Evolutionary conservation across 2,888 invertebrate genomes (phyloP), one percentile per base, ranked within the genome.

Genomic region (Ceramica pisi): DNA sequence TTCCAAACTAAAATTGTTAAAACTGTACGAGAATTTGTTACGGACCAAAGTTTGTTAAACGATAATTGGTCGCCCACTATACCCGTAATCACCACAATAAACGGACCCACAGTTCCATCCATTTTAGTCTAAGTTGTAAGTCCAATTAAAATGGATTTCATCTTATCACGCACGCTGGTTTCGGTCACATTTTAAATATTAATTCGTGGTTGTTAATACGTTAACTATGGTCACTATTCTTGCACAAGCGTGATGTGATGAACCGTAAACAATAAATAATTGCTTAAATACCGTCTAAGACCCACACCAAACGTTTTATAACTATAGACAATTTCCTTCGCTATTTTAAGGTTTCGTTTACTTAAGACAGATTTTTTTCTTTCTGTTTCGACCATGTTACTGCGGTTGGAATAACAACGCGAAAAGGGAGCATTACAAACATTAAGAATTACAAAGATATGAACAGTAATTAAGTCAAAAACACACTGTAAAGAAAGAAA

Each of bases 21-120:
- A 94, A 95, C 95, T 95, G 94, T 95, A 95, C 92, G 95, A 95
- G 91, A 89, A 94, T 95, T 95, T 87, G 95, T 92, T 91, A 94
- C 93, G 94, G 93, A 89, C 87, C 83, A 91, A 91, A 94, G 93
- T 94, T 95, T 93, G 94, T 94, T 94, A 93, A 92, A 90, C 91
- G 88, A 90, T 95, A 95, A 95, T 95, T 95, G 94, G 92, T 94
- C 93, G 90, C 92, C 90, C 92, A 92, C 92, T 86, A 73, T n/a
- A 90, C 83, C 84, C 65, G 82, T 72, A 82, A 78, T 75, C 74
- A 84, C 93, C 91, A 89, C n/a, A 74, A 48, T 80, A 84, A 74
- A 67, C 26, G 77, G 89, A 90, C 60, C 87, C 76, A 23, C 59
- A 4, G 26, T 48, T 8, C 35, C 61, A 67, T 57, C 35, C 3